Conservation (phyloP, 2,113 vertebrate genomes). For the Percopsis transmontana region DNA sequence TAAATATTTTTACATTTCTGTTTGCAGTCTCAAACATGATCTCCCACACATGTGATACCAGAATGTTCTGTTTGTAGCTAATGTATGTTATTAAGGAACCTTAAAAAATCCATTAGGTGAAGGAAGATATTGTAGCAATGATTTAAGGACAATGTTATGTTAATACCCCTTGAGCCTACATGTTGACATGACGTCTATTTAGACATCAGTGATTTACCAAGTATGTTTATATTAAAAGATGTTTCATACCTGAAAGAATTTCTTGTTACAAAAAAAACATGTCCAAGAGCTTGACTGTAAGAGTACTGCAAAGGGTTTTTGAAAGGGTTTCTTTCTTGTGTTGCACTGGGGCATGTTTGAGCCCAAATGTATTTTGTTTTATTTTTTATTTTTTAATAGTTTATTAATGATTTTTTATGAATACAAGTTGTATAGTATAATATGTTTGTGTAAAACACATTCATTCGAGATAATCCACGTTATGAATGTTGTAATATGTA, state of each 20-base stretch:
- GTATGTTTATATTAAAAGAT: conserved; percentile 27
- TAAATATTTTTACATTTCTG: conserved; percentile 20
- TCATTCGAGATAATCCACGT: conserved; percentile 68
- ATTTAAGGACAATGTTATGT: conserved; percentile 58
- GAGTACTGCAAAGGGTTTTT: conserved; percentile 47
- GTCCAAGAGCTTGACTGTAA: conserved; percentile 50
- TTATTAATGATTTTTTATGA: conserved; percentile 10
- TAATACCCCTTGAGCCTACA: conserved; percentile 42
- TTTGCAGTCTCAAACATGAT: conserved; percentile 42
- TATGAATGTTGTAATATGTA: conserved; percentile 74
- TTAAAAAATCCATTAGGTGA: conserved; percentile 38
- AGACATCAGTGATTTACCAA: conserved; percentile 40
- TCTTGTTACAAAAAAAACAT: conserved; percentile 48
- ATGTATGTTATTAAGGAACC: conserved; percentile 53
- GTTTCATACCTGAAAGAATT: conserved; percentile 7
- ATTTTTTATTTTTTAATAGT: conserved; percentile 31
- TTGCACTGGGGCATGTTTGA: conserved; percentile 76
- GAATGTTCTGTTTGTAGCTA: conserved; percentile 51
- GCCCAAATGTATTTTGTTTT: conserved; percentile 65
- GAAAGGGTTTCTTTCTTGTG: conserved; percentile 66
- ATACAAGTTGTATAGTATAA: conserved; percentile 64
- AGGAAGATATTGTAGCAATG: conserved; percentile 70
- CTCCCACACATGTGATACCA: conserved; percentile 64
- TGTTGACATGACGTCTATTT: conserved; percentile 37
- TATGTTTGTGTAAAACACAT: conserved; percentile 71